phyloP scores from a whole-genome alignment of 2,797 vertebrate species.

The Typhlichthys eigenmanni region DNA sequence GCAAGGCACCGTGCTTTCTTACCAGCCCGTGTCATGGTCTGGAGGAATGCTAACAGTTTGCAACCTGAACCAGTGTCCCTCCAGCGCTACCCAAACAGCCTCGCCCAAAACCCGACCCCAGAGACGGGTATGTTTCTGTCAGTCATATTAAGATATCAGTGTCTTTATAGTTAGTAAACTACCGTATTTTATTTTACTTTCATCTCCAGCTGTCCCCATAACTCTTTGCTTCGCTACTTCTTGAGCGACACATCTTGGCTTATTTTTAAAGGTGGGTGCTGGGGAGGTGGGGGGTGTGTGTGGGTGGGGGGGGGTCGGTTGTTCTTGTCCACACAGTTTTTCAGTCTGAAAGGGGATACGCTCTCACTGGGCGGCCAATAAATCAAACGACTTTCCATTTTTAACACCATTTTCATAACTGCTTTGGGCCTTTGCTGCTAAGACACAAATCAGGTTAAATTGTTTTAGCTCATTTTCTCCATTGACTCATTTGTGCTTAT shows the following conservation, averaged over 20 bases:
- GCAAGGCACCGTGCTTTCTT: conserved; percentile 17
- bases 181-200: conserved; percentile 58
- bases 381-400: conserved; percentile 59
- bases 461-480: too few relatives aligned
- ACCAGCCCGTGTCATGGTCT: conserved; percentile 38
- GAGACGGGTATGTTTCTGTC: conserved; percentile 58
- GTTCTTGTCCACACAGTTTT: conserved; percentile 40
- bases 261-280: conserved; percentile 57
- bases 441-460: neutral
- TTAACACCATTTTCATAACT: conserved; percentile 47
- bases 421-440: conserved; percentile 18
- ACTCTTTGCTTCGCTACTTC: conserved; percentile 63
- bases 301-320: conserved; percentile 17
- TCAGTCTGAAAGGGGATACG: conserved; percentile 61
- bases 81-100: conserved; percentile 69
- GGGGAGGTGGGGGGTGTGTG: conserved; percentile 20
- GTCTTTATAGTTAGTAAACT: conserved; percentile 77
- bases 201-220: conserved; percentile 71
- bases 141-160: conserved; percentile 75
- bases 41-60: conserved; percentile 78
- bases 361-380: conserved; percentile 28
- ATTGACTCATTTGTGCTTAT: too few relatives aligned
- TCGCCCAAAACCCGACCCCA: conserved; percentile 62
- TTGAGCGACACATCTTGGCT: conserved; percentile 57
- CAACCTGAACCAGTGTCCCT: conserved; percentile 65